phyloP scores from a whole-genome alignment of 2,888 invertebrate genomes.

The Mayetiola destructor region DNA sequence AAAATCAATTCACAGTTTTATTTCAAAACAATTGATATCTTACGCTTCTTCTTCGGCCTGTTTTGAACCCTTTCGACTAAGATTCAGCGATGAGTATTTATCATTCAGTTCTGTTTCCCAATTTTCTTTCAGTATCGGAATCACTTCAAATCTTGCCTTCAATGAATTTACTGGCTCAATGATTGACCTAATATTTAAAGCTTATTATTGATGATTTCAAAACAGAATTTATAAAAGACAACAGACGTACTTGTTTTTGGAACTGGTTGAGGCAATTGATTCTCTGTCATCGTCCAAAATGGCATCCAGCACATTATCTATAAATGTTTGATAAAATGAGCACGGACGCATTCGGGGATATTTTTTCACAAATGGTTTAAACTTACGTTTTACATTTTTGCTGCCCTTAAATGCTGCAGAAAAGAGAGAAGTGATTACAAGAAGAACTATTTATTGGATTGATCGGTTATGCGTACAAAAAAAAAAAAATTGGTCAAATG shows the following conservation, averaged over 20 bases:
- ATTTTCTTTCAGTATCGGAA: slow-evolving; percentile 36
- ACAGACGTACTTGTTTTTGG: too few species aligned
- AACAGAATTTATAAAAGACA: too few species aligned
- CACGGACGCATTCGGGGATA: too few species aligned
- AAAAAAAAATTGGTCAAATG: slow-evolving; percentile 2
- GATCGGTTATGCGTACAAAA: neutral
- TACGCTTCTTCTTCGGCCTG: slow-evolving; percentile 37
- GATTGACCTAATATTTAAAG: slow-evolving; percentile 14
- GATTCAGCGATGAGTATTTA: slow-evolving; percentile 35
- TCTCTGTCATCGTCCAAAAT: neutral
- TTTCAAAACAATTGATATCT: slow-evolving; percentile 21
- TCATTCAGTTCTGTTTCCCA: slow-evolving; percentile 41
- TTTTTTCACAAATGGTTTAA: too few species aligned
- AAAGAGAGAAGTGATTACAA: neutral
- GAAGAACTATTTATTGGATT: slow-evolving; percentile 4
- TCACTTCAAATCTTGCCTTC: slow-evolving; percentile 40
- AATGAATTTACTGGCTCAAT: slow-evolving; percentile 40
- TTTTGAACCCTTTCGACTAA: slow-evolving; percentile 34
- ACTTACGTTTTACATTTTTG: too few species aligned
- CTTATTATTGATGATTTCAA: neutral
- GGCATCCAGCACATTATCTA: too few species aligned
- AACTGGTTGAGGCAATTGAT: too few species aligned
- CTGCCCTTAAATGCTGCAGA: too few species aligned
- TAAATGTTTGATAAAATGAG: too few species aligned
- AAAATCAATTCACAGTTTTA: neutral